Evolutionary conservation across 1,140 invertebrate species (phyloP), one percentile per base, ranked within the genome.

Genomic region (Philotrypesis tridentata): DNA sequence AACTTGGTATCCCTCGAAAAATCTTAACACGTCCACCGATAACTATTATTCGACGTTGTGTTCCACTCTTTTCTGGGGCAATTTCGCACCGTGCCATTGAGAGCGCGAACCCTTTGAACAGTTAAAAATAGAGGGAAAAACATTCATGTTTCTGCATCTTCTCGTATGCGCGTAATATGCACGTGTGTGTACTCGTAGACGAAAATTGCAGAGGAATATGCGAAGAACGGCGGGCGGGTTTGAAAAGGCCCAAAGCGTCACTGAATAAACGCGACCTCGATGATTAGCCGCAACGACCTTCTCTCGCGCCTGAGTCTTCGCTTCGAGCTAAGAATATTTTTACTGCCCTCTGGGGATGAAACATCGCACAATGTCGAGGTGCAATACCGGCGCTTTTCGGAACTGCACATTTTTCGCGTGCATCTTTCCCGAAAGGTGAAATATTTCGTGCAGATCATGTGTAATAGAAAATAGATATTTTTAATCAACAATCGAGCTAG

Each of bases 41-140:
- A 33, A 21, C 48, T 55, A 55, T n/a, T 55, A 7, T 17, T 17
- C 48, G 1, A 17, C 48, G 21, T 55, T 17, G 48, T 17, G 48
- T n/a, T 21, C 21, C 29, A 70, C 14, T 33, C 31, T n/a, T 84
- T 87, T 89, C 82, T 87, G 74, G 88, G 84, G 85, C 87, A 87
- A 85, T 85, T 79, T 83, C 29, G 67, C 48, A 11, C 9, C 27
- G 31, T 70, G 78, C 72, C 82, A 86, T 87, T 88, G 84, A 89
- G 75, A 85, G 75, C 82, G 71, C 33, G 70, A 81, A 80, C 87
- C 85, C 83, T 89, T 89, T 89, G 85, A 88, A 29, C 48, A 25
- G 85, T 71, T 89, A 90, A 89, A 90, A 89, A 90, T 90, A 90
- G 86, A 85, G 78, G 83, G 65, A 84, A 72, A 80, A 80, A 48